Conservation (phyloP, 2,113 vertebrate species). For the Nestor notabilis region DNA sequence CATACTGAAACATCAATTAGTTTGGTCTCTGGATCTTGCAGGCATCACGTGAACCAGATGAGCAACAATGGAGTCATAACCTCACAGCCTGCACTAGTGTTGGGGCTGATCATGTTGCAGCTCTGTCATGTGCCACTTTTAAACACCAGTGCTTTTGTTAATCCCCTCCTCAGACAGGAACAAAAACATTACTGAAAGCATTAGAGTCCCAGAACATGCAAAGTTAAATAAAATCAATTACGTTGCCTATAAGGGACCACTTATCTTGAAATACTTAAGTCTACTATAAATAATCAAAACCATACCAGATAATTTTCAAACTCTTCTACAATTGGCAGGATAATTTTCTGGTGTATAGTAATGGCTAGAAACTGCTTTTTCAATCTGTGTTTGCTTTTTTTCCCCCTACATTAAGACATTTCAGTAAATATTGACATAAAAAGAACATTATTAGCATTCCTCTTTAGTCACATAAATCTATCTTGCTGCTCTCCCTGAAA, state of each 20-base stretch:
- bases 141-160: background rate
- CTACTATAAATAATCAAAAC: background rate
- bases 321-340: background rate
- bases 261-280: background rate
- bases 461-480: background rate
- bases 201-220: background rate
- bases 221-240: background rate
- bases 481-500: background rate
- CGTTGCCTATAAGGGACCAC: background rate
- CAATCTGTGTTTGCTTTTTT: background rate
- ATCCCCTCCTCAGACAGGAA: conserved; percentile 23
- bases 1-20: background rate
- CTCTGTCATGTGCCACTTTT: background rate
- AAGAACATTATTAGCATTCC: background rate
- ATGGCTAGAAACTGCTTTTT: background rate
- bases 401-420: background rate
- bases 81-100: background rate
- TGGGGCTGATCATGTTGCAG: background rate
- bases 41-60: background rate
- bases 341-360: background rate
- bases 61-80: background rate
- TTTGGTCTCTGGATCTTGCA: background rate
- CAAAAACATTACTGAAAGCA: conserved; percentile 34
- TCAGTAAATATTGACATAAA: conserved; percentile 35
- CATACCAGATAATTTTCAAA: background rate